Base-by-base conservation (phyloP, 2,113 vertebrate genomes). In the Eurystomus gularis region DNA sequence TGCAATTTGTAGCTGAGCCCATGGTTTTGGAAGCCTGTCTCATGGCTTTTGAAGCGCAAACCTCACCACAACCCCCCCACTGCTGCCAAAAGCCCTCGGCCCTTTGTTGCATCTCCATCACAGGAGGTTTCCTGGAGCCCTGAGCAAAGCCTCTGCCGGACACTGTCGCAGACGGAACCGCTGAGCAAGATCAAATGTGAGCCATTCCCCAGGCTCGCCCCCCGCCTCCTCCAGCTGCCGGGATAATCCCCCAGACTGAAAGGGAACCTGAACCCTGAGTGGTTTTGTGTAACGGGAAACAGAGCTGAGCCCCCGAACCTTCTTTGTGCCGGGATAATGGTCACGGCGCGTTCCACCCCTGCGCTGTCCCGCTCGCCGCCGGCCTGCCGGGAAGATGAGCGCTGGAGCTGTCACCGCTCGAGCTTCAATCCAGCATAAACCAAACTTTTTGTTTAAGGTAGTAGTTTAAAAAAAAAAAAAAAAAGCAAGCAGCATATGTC, bases 121-220 rank as follows among this genome's bases (percentile, higher is more conserved):
- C 75, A 69, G 90, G 80, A 82, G 68, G 68, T 73, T 79, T 65
- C 83, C 68, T 0, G 15, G 54, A 77, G 2, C 40, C 81, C 52
- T 6, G 4, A 76, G 85, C 66, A 62, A 79, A 95, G 69, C 54
- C 66, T 64, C 75, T 0, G 0, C 33, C 1, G 10, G 87, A 75
- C 73, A 21, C n/a, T 82, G 0, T 0, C 4, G 3, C 54, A 33
- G 60, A 17, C 0, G 5, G 75, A 95, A 82, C 26, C 40, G 83
- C 91, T 72, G 89, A 84, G 86, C 78, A 42, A 94, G 81, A 95
- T 95, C 91, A 96, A 95, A 96, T 20, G 6, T 7, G 40, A 81
- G 49, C 33, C 72, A 13, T 40, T 84, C 80, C 60, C 77, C 60
- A 75, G 60, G 80, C 95, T 83, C 26, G n/a, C 18, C 33, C 40